These are phyloP conservation scores for Dendronephthya gigantea DNA, from an alignment of 64 coral and sea anemone genomes.

Conservation along the genomic window DNA sequence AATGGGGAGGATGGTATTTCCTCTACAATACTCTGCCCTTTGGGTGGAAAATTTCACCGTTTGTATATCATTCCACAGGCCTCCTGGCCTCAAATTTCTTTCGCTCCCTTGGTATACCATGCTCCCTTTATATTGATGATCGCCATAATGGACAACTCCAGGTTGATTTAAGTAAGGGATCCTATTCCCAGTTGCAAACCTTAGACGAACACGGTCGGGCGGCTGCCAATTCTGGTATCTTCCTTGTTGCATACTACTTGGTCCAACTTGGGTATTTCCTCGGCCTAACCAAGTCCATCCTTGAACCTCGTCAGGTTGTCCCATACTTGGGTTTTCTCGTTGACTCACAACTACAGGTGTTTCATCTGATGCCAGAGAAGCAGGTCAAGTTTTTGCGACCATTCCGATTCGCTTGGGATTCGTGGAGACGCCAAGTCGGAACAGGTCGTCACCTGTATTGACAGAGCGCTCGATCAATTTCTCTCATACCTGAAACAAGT, in stretches of 20 bases:
- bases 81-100: constrained; percentile 18
- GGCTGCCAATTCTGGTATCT: constrained; percentile 39
- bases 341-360: constrained; percentile 13
- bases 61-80: constrained; percentile 23
- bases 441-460: no score
- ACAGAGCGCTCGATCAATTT: no score
- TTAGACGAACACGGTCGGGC: constrained; percentile 24
- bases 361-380: constrained; percentile 34
- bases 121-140: constrained; percentile 47
- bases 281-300: constrained; percentile 30
- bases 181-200: not conserved
- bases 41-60: constrained; percentile 36
- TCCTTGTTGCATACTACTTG: not conserved
- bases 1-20: constrained; percentile 45
- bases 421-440: no score
- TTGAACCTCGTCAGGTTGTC: constrained; percentile 23
- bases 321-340: constrained; percentile 35
- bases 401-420: not conserved
- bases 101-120: constrained; percentile 19
- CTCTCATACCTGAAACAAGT: no score
- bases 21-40: constrained; percentile 35
- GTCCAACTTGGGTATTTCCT: constrained; percentile 42
- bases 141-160: constrained; percentile 44
- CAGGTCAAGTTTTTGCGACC: constrained; percentile 21
- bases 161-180: not conserved